Evolutionary conservation across 2,888 invertebrate species (phyloP), one percentile per base, ranked within the genome.

Genomic region (Xestia xanthographa): DNA sequence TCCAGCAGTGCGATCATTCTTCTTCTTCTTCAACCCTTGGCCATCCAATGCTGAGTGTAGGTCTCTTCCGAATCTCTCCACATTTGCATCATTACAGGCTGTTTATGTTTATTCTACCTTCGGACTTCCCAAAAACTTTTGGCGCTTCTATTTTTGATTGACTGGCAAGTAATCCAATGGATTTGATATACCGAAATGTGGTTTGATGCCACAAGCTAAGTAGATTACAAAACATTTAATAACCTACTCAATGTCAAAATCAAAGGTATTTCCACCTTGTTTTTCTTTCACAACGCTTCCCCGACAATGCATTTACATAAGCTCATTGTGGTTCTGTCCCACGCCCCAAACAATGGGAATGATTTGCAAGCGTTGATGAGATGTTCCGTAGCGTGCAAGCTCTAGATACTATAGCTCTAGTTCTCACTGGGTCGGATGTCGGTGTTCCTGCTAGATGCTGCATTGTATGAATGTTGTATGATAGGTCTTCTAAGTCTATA

Each of bases 301-400:
- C 17, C 38, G 56, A 76, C 48, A 66, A 29, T 69, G 45, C 14
- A 41, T 76, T 80, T 53, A 66, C 76, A 29, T 65, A 73, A 81
- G 66, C 41, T 67, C 69, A 77, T 81, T 81, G 81, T 81, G 12
- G 9, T 63, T 11, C 20, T 38, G 2, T 82, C 72, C 29, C 72
- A 72, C 66, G 72, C 26, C 22, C 6, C 5, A 43, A 14, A 81
- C 66, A 82, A 77, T 82, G 14, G 26, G 1, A 43, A 34, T 38
- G 66, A 71, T 45, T 53, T 70, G 58, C 62, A 65, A 68, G 69
- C 14, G 20, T n/a, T 5, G 69, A 80, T 67, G 80, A 50, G 12
- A 58, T 48, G 22, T 79, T 50, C 29, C 14, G 45, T 14, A 69
- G 5, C 29, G 11, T 65, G 48, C 17, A n/a, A 66, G 41, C n/a